Conservation (phyloP, 2,797 vertebrate species). For the Propithecus deckenii region DNA sequence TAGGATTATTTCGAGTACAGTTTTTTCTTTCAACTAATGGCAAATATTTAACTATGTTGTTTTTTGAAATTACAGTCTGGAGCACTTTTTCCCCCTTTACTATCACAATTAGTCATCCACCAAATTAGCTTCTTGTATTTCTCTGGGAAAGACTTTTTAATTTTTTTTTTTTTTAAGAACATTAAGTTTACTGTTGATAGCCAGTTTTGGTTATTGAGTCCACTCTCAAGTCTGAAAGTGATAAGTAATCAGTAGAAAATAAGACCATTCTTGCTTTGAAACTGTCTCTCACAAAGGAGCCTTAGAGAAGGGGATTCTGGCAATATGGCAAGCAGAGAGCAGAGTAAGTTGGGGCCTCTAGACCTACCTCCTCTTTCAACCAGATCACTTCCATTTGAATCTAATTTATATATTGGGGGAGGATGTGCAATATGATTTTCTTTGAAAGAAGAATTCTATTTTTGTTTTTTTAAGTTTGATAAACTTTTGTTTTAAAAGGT, state of each 20-base stretch:
- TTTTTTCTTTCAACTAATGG: neutral
- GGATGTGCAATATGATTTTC: neutral
- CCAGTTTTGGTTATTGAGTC: neutral
- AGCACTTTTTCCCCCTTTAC: neutral
- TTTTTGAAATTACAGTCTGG: slow-evolving; percentile 37
- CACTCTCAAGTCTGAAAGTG: neutral
- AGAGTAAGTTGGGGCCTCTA: neutral
- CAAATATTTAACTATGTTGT: neutral
- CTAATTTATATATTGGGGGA: neutral
- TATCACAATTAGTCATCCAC: neutral
- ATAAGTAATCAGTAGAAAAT: slow-evolving; percentile 1
- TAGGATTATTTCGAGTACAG: neutral
- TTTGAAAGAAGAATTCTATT: neutral
- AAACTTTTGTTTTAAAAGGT: neutral
- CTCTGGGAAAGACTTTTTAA: neutral
- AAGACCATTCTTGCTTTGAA: neutral
- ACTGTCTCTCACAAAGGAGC: neutral
- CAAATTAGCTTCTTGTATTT: slow-evolving; percentile 24
- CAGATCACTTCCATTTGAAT: neutral
- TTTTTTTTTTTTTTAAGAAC: neutral
- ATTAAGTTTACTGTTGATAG: neutral
- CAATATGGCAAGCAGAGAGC: neutral
- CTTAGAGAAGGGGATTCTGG: neutral
- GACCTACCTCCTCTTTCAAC: neutral
- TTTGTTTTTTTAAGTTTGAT: neutral